Percentiles rank a stretch among this genome's conserved stretches.
phyloP scores from a whole-genome alignment of 2,797 vertebrate species.

The Sciurus vulgaris region DNA sequence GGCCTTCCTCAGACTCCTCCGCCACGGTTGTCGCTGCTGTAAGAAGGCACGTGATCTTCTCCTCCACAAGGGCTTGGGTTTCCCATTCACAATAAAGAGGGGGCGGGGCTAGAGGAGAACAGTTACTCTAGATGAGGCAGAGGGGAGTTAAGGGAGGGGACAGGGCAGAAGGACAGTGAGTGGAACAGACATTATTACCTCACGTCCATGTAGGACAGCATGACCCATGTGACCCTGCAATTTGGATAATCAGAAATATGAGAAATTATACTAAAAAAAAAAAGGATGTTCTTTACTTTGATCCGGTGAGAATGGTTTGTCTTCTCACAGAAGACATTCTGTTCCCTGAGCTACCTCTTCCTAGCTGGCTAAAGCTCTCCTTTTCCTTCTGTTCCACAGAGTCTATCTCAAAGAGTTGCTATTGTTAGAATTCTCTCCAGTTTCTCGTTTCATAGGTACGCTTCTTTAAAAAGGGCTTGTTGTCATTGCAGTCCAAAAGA shows the following conservation, averaged over 20 bases:
- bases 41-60: constrained; percentile 91
- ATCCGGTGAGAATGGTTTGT: constrained; percentile 93
- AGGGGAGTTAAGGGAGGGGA: too few species aligned
- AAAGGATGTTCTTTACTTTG: constrained; percentile 94
- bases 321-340: constrained; percentile 95
- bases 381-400: constrained; percentile 96
- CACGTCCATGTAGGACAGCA: too few species aligned
- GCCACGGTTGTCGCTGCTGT: constrained; percentile 89
- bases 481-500: neutral
- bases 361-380: constrained; percentile 94
- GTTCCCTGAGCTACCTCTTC: constrained; percentile 95
- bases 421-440: constrained; percentile 94
- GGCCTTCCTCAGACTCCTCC: constrained; percentile 94
- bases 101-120: too few species aligned
- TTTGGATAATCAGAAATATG: too few species aligned
- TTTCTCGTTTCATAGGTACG: constrained; percentile 85
- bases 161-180: too few species aligned
- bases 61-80: constrained; percentile 92
- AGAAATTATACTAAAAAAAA: too few species aligned
- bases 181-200: too few species aligned
- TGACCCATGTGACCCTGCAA: too few species aligned
- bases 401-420: constrained; percentile 96
- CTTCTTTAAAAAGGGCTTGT: too few species aligned
- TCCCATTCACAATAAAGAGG: constrained; percentile 73
- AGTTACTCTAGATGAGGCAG: too few species aligned